Evolutionary conservation across 2,113 vertebrate genomes (phyloP).

Genomic region (Lepisosteus osseus): DNA sequence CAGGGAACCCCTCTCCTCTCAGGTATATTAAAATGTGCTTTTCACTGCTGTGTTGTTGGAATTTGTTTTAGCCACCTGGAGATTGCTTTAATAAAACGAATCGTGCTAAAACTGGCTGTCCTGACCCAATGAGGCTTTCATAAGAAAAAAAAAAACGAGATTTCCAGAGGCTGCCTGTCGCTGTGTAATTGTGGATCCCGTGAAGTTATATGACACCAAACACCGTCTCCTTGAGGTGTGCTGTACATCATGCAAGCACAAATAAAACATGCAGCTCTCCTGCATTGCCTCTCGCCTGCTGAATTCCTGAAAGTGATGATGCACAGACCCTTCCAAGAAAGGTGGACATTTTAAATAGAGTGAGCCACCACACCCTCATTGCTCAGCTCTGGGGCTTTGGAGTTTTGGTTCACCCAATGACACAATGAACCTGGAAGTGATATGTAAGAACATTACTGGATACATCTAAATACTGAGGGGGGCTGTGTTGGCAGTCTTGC

Average conservation of each 20-base stretch:
- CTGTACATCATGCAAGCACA: background rate
- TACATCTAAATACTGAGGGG: too few species aligned
- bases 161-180: slow-evolving; percentile 1
- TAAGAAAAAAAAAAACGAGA: slow-evolving; percentile 5
- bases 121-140: slow-evolving; percentile 8
- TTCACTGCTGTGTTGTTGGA: background rate
- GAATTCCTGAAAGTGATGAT: background rate
- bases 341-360: too few species aligned
- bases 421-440: too few species aligned
- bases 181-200: slow-evolving; percentile 13
- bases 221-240: background rate
- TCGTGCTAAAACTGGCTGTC: background rate
- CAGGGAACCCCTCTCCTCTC: background rate
- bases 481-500: too few species aligned
- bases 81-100: background rate
- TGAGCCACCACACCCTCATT: too few species aligned
- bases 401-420: too few species aligned
- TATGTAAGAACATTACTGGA: too few species aligned
- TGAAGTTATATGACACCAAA: slow-evolving; percentile 1
- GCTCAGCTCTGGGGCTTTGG: too few species aligned
- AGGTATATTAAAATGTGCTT: slow-evolving; percentile 2
- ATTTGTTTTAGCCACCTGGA: background rate
- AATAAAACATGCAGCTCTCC: background rate
- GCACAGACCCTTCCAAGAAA: background rate
- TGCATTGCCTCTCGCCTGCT: background rate